A percentile compares a stretch with the other conserved stretches of the same genome.
phyloP scores from a whole-genome alignment of 2,113 vertebrate genomes.

The Rhabdomys dilectus region DNA sequence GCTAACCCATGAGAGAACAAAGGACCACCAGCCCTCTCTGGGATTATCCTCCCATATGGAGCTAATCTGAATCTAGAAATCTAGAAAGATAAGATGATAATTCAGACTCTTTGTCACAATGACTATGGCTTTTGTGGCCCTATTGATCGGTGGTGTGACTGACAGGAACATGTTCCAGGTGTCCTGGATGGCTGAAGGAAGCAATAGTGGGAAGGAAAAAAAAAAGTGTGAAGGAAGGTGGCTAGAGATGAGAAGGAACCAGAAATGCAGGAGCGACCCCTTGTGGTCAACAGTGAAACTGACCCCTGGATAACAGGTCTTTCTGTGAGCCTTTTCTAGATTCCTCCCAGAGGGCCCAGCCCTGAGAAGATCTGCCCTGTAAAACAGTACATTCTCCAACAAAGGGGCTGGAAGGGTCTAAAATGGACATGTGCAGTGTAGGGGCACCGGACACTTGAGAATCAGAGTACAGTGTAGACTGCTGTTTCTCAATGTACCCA shows the following conservation, averaged over 20 bases:
- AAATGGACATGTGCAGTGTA: neutral
- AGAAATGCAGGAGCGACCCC: conserved; percentile 29
- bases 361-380: neutral
- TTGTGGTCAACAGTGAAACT: neutral
- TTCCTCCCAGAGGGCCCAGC: neutral
- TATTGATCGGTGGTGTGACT: accelerated
- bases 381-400: neutral
- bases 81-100: neutral
- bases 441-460: neutral
- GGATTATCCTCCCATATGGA: neutral
- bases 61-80: neutral
- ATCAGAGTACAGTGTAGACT: neutral
- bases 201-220: accelerated
- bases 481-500: neutral
- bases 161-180: neutral
- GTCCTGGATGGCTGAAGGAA: neutral
- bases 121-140: neutral
- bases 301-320: neutral
- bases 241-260: accelerated
- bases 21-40: accelerated
- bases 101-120: accelerated
- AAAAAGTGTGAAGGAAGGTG: neutral
- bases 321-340: neutral
- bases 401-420: neutral
- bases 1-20: accelerated